Evolutionary conservation across 2,888 invertebrate genomes (phyloP), one percentile per base, ranked within the genome.

Genomic region (Hylaea fasciaria): DNA sequence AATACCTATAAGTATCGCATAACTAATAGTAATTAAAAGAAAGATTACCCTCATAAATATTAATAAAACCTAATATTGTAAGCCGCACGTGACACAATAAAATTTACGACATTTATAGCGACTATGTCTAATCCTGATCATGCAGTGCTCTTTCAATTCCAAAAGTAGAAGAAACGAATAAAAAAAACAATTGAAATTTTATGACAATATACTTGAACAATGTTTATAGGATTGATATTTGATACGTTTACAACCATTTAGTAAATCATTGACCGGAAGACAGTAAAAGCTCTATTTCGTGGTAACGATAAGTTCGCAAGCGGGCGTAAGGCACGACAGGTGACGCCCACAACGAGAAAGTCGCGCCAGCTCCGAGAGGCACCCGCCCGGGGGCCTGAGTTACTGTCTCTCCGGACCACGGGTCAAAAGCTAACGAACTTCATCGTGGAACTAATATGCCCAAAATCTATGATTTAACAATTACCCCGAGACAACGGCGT

Each of bases 331-430:
- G 78, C 78, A 80, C 82, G 77, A 77, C 82, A 84, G 85, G 85
- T 81, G 82, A 80, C 86, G 85, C 85, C 86, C 82, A 86, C 84
- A 65, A 70, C 77, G 81, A 77, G 86, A 87, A 86, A 86, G 85
- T 82, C 76, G 74, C 75, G 73, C 76, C 76, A 71, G 60, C 58
- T 65, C 60, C 50, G 62, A 57, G 59, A 62, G 68, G 64, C 69
- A 65, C 64, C 55, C 52, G 67, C 62, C 58, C 55, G 64, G 65
- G 53, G 58, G 44, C 49, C 43, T 44, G 46, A 53, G 54, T 32
- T 61, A 62, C 57, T 55, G 52, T 14, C 41, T 54, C 57, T 50
- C 55, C 59, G 41, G 40, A 56, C 51, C 59, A 28, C 45, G 44
- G 62, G 64, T 67, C 65, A 69, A 60, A 61, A 45, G 65, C 57